Evolutionary conservation across 2,113 vertebrate genomes (phyloP), one percentile per base, ranked within the genome.

Genomic region (Mustelus asterias): DNA sequence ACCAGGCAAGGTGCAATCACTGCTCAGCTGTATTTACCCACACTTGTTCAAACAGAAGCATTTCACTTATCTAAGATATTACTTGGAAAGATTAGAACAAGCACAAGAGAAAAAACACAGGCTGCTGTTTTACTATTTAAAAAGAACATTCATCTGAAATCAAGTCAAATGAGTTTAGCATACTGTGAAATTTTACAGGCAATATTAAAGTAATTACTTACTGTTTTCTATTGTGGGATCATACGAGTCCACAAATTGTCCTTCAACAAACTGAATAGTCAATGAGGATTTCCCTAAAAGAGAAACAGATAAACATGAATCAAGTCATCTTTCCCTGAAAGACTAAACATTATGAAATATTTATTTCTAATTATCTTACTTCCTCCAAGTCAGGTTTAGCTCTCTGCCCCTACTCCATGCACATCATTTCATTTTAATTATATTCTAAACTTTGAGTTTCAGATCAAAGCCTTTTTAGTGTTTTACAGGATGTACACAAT

Each of bases 141-240:
- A 41, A 85, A 41, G 54, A 37, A 67, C 29, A 13, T 29, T n/a
- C 5, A 86, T 48, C 22, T n/a, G 76, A 96, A 80, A 58, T 63
- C 37, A 44, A 83, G 83, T 48, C 44, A 88, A 85, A 96, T 44
- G 58, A 33, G 41, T 70, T 80, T 29, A 54, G 44, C 37, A 37
- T 41, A 65, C 1, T 67, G 92, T 94, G 60, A 70, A 76, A 37
- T 13, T 80, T 80, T 26, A 85, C 41, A 67, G 33, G 8, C n/a
- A 92, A n/a, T 88, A 48, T 72, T 29, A 95, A 92, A 95, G 70
- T 16, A 1, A 96, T 96, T 96, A 99, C 99, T 99, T 98, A 99
- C 99, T 99, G 98, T 99, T 99, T 98, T 99, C 99, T 98, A 99
- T 99, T 97, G 99, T 99, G 95, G 99, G 99, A 97, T 99, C 99